A percentile compares a stretch with the other conserved stretches of the same genome.
phyloP scores from a whole-genome alignment of 1,140 invertebrate species.

The Cyclargus thomasi region DNA sequence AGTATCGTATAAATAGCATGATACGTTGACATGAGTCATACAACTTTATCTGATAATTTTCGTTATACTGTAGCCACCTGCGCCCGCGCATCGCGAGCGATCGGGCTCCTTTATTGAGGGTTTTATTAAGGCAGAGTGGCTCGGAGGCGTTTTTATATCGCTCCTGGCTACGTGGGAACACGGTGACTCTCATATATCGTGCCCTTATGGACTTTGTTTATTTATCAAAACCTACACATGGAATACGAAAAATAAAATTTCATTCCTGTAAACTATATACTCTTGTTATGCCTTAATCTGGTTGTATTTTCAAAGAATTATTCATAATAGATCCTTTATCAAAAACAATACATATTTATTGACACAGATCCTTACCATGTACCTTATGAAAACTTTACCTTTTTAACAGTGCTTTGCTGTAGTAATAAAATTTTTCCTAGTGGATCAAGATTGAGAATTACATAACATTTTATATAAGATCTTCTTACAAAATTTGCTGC shows the following conservation, averaged over 20 bases:
- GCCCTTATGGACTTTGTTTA: conserved; percentile 25
- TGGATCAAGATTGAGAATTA: too few relatives aligned
- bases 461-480: too few relatives aligned
- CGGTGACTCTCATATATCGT: conserved; percentile 50
- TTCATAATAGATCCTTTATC: too few relatives aligned
- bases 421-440: too few relatives aligned
- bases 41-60: conserved; percentile 29
- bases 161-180: conserved; percentile 61
- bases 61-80: conserved; percentile 39
- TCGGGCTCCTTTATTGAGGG: conserved; percentile 59
- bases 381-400: too few relatives aligned
- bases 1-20: too few relatives aligned
- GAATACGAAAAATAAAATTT: conserved; percentile 15
- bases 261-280: not conserved
- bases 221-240: conserved; percentile 23
- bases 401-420: too few relatives aligned
- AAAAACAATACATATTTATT: too few relatives aligned
- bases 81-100: conserved; percentile 50
- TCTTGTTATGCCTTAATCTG: not conserved
- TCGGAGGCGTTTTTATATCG: conserved; percentile 57
- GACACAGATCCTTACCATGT: too few relatives aligned
- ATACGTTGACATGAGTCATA: too few relatives aligned
- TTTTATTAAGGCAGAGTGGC: conserved; percentile 60
- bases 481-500: too few relatives aligned
- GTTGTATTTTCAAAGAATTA: too few relatives aligned